Evolutionary conservation across 2,888 invertebrate species (phyloP).

Genomic region (Endotricha flammealis): DNA sequence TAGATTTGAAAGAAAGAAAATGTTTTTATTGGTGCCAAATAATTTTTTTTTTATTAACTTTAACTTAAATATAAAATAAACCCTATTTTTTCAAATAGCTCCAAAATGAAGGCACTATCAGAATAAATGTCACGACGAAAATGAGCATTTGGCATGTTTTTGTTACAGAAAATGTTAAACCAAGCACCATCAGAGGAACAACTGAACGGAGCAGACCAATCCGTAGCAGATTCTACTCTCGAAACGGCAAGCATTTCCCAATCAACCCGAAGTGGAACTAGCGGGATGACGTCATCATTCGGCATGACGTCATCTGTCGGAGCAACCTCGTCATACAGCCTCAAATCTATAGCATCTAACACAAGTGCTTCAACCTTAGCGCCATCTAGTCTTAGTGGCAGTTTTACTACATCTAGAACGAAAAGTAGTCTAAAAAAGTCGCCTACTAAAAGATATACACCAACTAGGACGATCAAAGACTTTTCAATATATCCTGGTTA

Average conservation of each 20-base stretch:
- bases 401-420: conserved; percentile 57
- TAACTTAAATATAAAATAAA: no score
- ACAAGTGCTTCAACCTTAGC: conserved; percentile 60
- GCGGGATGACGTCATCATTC: conserved; percentile 54
- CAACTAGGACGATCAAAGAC: conserved; percentile 50
- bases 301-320: conserved; percentile 64
- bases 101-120: no score
- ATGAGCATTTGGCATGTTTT: no score
- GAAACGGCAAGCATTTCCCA: conserved; percentile 58
- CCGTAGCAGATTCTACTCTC: conserved; percentile 37
- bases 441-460: conserved; percentile 62
- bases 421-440: conserved; percentile 67
- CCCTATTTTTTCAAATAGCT: background rate
- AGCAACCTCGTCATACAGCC: conserved; percentile 61
- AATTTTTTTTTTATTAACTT: no score
- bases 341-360: conserved; percentile 58
- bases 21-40: no score
- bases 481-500: conserved; percentile 58
- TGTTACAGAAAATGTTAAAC: conserved; percentile 62
- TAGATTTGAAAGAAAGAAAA: no score
- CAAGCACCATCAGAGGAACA: conserved; percentile 68
- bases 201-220: conserved; percentile 51
- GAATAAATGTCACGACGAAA: no score
- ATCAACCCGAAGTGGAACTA: conserved; percentile 54
- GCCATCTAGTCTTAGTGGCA: conserved; percentile 61